A percentile compares a stretch with the other conserved stretches of the same genome.
These are phyloP conservation scores for Drosophila prosaltans DNA, from an alignment of 1,140 invertebrate species.

Conservation along the genomic window DNA sequence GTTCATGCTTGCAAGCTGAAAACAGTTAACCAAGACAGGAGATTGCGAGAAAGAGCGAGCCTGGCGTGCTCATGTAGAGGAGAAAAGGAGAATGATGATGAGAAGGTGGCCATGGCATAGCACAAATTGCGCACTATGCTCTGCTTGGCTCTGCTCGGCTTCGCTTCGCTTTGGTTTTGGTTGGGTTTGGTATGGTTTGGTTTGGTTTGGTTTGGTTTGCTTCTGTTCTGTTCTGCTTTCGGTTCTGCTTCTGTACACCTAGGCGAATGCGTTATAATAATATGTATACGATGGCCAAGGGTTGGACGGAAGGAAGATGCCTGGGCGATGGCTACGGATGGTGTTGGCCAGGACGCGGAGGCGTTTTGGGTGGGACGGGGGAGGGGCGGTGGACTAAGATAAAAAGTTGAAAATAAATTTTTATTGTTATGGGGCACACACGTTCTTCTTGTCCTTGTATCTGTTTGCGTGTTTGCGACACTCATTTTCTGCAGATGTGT, in stretches of 20 bases:
- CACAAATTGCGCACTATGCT: slow-evolving; percentile 54
- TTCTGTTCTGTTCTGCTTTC: slow-evolving; percentile 6
- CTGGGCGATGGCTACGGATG: neutral
- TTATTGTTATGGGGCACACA: slow-evolving; percentile 79
- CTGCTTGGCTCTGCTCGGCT: neutral
- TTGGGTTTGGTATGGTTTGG: slow-evolving; percentile 20
- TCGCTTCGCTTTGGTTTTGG: slow-evolving; percentile 7
- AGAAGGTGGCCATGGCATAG: slow-evolving; percentile 20
- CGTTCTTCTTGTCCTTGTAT: slow-evolving; percentile 75
- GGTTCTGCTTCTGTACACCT: slow-evolving; percentile 57
- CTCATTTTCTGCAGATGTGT: slow-evolving; percentile 80
- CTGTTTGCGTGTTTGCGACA: slow-evolving; percentile 81
- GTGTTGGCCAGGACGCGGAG: slow-evolving; percentile 16
- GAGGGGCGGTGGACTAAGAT: slow-evolving; percentile 50
- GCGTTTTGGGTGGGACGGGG: slow-evolving; percentile 1
- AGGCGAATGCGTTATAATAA: slow-evolving; percentile 79
- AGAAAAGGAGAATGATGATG: neutral
- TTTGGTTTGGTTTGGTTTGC: slow-evolving; percentile 24
- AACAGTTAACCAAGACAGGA: slow-evolving; percentile 64
- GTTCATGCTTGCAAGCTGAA: slow-evolving; percentile 56
- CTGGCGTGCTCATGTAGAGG: neutral
- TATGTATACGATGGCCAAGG: slow-evolving; percentile 59
- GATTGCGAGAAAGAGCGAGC: neutral
- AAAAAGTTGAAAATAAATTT: slow-evolving; percentile 82
- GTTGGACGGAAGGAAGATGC: slow-evolving; percentile 9